phyloP scores from a whole-genome alignment of 30 jellyfish, hydroid and myxozoan species.

The Aurelia coerulea region DNA sequence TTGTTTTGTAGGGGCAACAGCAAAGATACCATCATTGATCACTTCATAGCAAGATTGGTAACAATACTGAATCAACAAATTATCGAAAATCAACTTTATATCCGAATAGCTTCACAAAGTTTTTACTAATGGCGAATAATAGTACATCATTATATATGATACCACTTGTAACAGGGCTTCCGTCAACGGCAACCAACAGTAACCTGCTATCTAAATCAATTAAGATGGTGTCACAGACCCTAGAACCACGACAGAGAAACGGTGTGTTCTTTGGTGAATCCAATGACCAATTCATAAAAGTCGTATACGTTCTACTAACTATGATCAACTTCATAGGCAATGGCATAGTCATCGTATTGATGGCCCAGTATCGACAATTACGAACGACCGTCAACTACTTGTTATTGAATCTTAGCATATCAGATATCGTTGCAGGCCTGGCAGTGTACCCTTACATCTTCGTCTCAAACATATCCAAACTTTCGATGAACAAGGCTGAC shows the following conservation, averaged over 20 bases:
- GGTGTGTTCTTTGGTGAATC: constrained; percentile 31
- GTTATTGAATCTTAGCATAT: constrained; percentile 61
- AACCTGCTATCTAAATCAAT: background rate
- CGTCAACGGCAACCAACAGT: too few relatives aligned
- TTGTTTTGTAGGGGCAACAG: too few relatives aligned
- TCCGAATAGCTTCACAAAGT: too few relatives aligned
- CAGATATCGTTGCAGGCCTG: constrained; percentile 62
- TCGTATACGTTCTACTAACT: constrained; percentile 25
- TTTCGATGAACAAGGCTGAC: background rate
- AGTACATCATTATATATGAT: too few relatives aligned
- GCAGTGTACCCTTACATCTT: constrained; percentile 58
- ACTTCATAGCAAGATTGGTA: too few relatives aligned
- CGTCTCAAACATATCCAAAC: constrained; percentile 22
- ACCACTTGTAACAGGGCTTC: too few relatives aligned
- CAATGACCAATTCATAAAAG: constrained; percentile 10
- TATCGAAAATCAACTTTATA: too few relatives aligned
- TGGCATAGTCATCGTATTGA: constrained; percentile 34
- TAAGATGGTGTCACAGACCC: background rate
- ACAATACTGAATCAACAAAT: too few relatives aligned
- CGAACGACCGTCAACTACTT: constrained; percentile 61
- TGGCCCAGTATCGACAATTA: constrained; percentile 37
- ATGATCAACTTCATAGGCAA: constrained; percentile 46
- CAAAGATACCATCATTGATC: too few relatives aligned
- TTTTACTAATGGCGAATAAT: too few relatives aligned
- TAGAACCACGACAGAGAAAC: background rate